A percentile compares a stretch with the other conserved stretches of the same genome.
Evolutionary conservation across 2,797 vertebrate genomes (phyloP).

Genomic region (Orestias chungarensis): DNA sequence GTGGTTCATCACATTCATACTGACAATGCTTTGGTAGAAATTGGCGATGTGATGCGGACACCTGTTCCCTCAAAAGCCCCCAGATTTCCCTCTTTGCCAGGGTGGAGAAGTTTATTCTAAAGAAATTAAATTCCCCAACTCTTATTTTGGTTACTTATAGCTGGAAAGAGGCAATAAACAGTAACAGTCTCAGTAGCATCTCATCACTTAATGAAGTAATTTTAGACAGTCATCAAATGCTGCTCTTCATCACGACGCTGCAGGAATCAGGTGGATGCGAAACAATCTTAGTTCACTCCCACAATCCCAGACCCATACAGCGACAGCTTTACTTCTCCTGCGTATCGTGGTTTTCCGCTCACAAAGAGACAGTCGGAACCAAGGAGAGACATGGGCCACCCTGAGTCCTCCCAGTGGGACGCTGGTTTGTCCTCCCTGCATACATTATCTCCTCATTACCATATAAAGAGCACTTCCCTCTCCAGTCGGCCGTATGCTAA

Average conservation of each 20-base stretch:
- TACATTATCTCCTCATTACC: conserved; percentile 72
- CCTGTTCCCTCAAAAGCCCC: not conserved
- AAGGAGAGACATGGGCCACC: conserved; percentile 46
- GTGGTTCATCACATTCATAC: not conserved
- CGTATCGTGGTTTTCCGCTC: conserved; percentile 3
- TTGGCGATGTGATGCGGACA: not conserved
- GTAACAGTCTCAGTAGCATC: not conserved
- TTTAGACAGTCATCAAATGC: not conserved
- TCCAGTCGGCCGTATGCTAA: conserved; percentile 74
- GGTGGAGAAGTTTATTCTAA: not conserved
- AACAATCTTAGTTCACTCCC: not conserved
- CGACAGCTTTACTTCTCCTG: conserved; percentile 7
- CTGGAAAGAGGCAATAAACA: conserved; percentile 2
- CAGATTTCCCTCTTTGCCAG: not conserved
- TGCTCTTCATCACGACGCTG: conserved; percentile 11
- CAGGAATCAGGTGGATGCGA: conserved; percentile 1
- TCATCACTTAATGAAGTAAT: not conserved
- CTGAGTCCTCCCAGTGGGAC: conserved; percentile 48
- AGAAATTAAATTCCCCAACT: not conserved
- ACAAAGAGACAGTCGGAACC: conserved; percentile 3
- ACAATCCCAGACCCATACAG: not conserved
- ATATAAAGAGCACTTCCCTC: conserved; percentile 79
- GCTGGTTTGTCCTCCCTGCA: conserved; percentile 59
- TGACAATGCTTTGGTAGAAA: not conserved
- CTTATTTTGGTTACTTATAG: not conserved